These are phyloP conservation scores for Stigmatopora argus DNA, from an alignment of 2,113 vertebrate genomes.

Conservation along the genomic window DNA sequence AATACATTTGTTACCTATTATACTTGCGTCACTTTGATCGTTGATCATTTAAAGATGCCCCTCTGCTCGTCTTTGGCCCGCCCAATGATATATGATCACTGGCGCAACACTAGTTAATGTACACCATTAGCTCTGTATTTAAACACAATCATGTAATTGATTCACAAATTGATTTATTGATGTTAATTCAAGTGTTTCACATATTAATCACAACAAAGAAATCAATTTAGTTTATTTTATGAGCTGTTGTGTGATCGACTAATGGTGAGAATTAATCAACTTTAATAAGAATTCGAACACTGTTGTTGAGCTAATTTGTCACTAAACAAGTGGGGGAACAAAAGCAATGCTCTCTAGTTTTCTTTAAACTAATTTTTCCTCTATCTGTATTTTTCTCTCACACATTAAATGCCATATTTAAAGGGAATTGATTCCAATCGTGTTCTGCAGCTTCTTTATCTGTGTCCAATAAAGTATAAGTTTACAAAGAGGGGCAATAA, in stretches of 20 bases:
- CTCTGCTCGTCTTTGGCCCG: constrained; percentile 47
- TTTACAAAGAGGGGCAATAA: constrained; percentile 36
- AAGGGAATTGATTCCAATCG: constrained; percentile 2
- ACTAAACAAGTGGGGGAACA: constrained; percentile 70
- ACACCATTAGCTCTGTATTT: constrained; percentile 70
- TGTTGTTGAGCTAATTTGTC: constrained; percentile 75
- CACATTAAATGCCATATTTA: background rate
- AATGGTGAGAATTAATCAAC: constrained; percentile 81
- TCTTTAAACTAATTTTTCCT: constrained; percentile 45
- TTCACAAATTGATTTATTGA: constrained; percentile 79
- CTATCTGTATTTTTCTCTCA: background rate
- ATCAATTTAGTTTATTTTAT: constrained; percentile 72
- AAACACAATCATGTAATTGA: constrained; percentile 76
- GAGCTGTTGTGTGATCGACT: constrained; percentile 73
- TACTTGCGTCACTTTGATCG: constrained; percentile 36
- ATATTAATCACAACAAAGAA: constrained; percentile 72
- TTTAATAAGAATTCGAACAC: constrained; percentile 82
- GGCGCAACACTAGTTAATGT: constrained; percentile 57
- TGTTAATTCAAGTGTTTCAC: constrained; percentile 76
- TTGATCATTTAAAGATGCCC: constrained; percentile 68
- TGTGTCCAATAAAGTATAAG: constrained; percentile 18
- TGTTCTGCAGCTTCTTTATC: constrained; percentile 15
- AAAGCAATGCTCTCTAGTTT: constrained; percentile 64
- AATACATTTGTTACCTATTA: background rate
- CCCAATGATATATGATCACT: constrained; percentile 66